phyloP scores from a whole-genome alignment of 2,113 vertebrate genomes.

The Ranitomeya imitator region DNA sequence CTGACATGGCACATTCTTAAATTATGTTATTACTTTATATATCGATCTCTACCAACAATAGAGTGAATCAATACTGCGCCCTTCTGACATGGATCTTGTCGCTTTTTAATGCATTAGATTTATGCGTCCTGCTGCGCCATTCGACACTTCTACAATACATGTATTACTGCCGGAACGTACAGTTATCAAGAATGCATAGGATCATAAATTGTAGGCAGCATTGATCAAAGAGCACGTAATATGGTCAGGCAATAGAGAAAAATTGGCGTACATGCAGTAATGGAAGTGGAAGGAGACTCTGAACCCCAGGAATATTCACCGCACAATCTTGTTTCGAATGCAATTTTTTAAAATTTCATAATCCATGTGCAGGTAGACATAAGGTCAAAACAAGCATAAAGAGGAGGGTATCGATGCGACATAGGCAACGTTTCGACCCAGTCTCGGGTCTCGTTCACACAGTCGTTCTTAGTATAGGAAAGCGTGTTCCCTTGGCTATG shows the following conservation, averaged over 20 bases:
- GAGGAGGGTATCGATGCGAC: too few species aligned
- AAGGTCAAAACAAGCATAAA: too few species aligned
- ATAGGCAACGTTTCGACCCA: too few species aligned
- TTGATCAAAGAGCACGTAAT: not conserved
- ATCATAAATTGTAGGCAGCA: constrained; percentile 17
- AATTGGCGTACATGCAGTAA: too few species aligned
- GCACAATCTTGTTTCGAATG: too few species aligned
- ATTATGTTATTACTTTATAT: constrained; percentile 18
- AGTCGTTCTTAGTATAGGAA: too few species aligned
- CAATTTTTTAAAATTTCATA: too few species aligned
- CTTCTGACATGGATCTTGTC: not conserved
- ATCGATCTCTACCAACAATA: constrained; percentile 8
- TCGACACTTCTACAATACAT: constrained; percentile 13
- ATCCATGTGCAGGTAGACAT: too few species aligned
- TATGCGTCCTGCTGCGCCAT: not conserved
- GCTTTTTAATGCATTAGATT: not conserved
- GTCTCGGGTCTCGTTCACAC: too few species aligned
- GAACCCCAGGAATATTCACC: too few species aligned
- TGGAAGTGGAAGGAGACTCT: too few species aligned
- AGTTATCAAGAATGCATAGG: constrained; percentile 9
- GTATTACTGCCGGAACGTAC: not conserved
- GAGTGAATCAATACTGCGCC: constrained; percentile 7
- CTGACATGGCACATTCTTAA: constrained; percentile 9
- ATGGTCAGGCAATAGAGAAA: not conserved
- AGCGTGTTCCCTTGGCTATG: too few species aligned